Base-by-base conservation (phyloP, 2,113 vertebrate genomes). In the Progne subis region DNA sequence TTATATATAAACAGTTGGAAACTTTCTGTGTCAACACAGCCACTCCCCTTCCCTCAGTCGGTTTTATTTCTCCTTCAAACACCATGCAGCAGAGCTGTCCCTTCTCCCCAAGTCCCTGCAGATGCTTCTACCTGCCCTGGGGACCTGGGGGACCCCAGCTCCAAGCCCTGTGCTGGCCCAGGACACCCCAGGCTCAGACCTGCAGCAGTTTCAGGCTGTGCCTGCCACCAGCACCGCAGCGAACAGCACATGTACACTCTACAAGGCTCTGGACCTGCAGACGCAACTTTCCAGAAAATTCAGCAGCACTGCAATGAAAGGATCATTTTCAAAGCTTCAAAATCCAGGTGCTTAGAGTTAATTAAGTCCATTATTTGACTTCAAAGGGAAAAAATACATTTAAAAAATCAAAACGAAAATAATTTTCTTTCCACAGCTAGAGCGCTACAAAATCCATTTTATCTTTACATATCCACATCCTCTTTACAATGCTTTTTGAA, bases 321-420 rank as follows among this genome's bases (percentile, higher is more conserved):
- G 63, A 94, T 95, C 34, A 0, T 56, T 95, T 94, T 92, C 90
- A 96, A 86, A 95, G 93, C 92, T 88, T 50, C 64, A 80, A 90
- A 92, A 92, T 68, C 76, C 92, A 96, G 94, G 92, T 96, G 90
- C 93, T 95, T 75, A 81, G 79, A 92, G 85, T 85, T 94, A 95
- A 96, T 97, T 96, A 95, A 94, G 74, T 94, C 92, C 74, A 90
- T 94, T 96, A 95, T 91, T 94, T 94, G 55, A 89, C 96, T 95
- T 96, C 95, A 97, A 96, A 96, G 86, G 49, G 49, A 46, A 90
- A 94, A 93, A 96, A 90, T n/a, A 78, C 11, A 88, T 53, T 60
- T 2, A 50, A 84, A 93, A 94, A 82, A 94, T 86, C 85, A 69
- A 89, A 94, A 84, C 0, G 14, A 96, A 94, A 96, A 94, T 94